A percentile compares a stretch with the other conserved stretches of the same genome.
phyloP scores from a whole-genome alignment of 2,113 vertebrate species.

The Anhinga rufa region DNA sequence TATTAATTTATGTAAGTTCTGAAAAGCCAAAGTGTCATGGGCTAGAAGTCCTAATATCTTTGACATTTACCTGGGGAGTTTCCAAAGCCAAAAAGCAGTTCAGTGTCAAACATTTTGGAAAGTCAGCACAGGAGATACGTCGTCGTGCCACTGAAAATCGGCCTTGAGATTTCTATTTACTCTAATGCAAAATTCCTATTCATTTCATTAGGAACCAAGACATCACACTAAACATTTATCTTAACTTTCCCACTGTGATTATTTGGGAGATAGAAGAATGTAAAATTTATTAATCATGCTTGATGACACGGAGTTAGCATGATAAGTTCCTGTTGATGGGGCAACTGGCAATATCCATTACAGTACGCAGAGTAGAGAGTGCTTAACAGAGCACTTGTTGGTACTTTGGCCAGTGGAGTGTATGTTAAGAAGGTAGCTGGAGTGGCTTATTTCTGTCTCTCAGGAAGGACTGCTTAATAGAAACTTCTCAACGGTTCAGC shows the following conservation, averaged over 20 bases:
- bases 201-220: neutral
- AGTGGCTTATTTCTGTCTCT: neutral
- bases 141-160: neutral
- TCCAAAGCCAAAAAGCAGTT: slow-evolving; percentile 1
- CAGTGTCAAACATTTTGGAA: neutral
- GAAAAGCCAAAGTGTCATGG: neutral
- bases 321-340: neutral
- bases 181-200: neutral
- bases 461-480: neutral
- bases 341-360: neutral
- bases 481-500: neutral
- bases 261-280: neutral
- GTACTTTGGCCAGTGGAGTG: neutral
- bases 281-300: neutral
- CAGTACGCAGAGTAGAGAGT: neutral
- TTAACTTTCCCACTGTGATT: neutral
- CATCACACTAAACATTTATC: neutral
- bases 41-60: neutral
- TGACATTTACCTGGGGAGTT: neutral
- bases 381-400: neutral
- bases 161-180: neutral
- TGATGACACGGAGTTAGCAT: neutral
- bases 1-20: neutral
- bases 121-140: neutral
- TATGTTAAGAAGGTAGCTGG: neutral